These are phyloP conservation scores for Alaudala cheleensis DNA, from an alignment of 2,113 vertebrate genomes.

Conservation along the genomic window DNA sequence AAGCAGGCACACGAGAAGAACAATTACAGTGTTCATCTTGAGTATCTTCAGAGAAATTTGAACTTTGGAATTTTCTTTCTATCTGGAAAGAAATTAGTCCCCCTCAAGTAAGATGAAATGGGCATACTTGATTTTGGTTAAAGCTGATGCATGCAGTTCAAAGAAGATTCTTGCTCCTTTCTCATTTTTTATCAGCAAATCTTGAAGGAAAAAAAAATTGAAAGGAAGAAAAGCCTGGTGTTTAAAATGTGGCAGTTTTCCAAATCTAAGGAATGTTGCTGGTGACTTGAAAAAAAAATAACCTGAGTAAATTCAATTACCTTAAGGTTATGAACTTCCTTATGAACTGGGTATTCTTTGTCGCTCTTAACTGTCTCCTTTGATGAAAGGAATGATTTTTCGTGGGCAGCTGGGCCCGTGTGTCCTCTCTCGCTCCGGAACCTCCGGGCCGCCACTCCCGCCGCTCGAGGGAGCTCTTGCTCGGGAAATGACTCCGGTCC, in stretches of 20 bases:
- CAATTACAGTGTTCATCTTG: neutral
- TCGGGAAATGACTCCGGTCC: neutral
- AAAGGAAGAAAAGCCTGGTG: neutral
- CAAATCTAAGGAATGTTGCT: neutral
- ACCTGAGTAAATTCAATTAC: neutral
- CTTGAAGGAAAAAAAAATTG: neutral
- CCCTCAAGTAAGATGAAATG: neutral
- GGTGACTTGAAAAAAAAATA: neutral
- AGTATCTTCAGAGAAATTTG: neutral
- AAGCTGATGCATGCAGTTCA: neutral
- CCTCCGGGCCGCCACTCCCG: neutral
- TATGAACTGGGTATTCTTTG: neutral
- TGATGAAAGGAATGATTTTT: neutral
- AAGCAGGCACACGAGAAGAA: neutral
- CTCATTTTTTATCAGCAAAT: neutral
- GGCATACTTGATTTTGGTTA: neutral
- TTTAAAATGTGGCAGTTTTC: neutral
- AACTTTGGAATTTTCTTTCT: neutral
- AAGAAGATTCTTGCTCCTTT: neutral
- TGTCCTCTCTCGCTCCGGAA: neutral
- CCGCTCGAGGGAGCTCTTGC: constrained; percentile 29
- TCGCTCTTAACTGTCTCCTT: neutral
- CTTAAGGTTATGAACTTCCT: neutral
- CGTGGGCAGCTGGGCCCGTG: neutral
- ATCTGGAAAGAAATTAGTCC: neutral